phyloP scores from a whole-genome alignment of 1,140 invertebrate genomes.

The Bombus superbus region DNA sequence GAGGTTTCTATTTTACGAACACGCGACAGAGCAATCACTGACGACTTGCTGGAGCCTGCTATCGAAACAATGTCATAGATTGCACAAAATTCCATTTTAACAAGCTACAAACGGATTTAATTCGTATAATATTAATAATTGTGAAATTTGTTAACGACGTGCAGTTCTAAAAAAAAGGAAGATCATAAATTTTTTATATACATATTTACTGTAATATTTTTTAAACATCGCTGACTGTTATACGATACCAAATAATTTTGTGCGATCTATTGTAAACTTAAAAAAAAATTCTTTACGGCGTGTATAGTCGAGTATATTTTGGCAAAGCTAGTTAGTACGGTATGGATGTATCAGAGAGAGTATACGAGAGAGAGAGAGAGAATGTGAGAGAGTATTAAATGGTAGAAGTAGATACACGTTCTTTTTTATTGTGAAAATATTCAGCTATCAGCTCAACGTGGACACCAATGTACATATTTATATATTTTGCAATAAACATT shows the following conservation, averaged over 20 bases:
- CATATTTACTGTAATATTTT: background rate
- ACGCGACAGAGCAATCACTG: conserved; percentile 43
- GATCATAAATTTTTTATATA: background rate
- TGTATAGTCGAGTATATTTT: conserved; percentile 57
- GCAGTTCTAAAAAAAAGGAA: background rate
- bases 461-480: conserved; percentile 80
- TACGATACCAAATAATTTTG: conserved; percentile 47
- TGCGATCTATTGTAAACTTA: conserved; percentile 57
- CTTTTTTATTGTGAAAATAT: conserved; percentile 77
- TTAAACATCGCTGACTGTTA: background rate
- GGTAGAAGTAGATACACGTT: conserved; percentile 63
- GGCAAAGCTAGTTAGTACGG: conserved; percentile 53
- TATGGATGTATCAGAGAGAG: conserved; percentile 51
- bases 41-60: conserved; percentile 26
- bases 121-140: background rate
- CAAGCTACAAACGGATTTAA: background rate
- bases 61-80: conserved; percentile 47
- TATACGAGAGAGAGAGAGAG: conserved; percentile 34
- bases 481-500: conserved; percentile 82
- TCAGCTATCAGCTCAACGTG: conserved; percentile 80
- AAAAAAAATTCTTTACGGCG: conserved; percentile 36
- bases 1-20: conserved; percentile 54
- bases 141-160: too few species aligned
- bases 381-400: conserved; percentile 49
- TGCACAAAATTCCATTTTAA: conserved; percentile 54